A percentile compares a stretch with the other conserved stretches of the same genome.
Conservation (phyloP, 2,797 vertebrate genomes). For the Gymnocypris eckloni region DNA sequence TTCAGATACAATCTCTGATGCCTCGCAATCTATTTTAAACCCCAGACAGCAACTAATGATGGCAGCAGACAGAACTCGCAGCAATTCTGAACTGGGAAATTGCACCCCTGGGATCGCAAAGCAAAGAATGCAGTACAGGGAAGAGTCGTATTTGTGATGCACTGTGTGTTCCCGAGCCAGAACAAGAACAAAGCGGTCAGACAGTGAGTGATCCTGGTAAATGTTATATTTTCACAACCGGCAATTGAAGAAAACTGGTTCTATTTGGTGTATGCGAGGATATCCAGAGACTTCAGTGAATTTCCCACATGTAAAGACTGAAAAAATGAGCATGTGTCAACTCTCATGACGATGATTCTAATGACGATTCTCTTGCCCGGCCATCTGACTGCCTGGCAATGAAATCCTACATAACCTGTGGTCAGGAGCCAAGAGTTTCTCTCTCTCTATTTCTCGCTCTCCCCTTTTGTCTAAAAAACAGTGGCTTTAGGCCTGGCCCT, state of each 20-base stretch:
- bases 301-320: conserved; percentile 34
- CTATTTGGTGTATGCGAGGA: neutral
- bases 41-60: conserved; percentile 66
- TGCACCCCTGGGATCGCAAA: conserved; percentile 72
- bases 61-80: conserved; percentile 65
- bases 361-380: conserved; percentile 38
- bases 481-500: conserved; percentile 69
- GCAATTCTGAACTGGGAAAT: conserved; percentile 75
- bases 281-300: conserved; percentile 1
- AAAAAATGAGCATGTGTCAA: conserved; percentile 40
- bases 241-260: conserved; percentile 10
- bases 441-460: conserved; percentile 12
- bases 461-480: conserved; percentile 61
- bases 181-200: conserved; percentile 63
- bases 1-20: conserved; percentile 36
- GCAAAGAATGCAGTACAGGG: conserved; percentile 52
- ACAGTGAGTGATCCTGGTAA: conserved; percentile 40
- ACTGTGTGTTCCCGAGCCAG: conserved; percentile 67
- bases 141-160: conserved; percentile 72
- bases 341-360: conserved; percentile 33
- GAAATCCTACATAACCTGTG: conserved; percentile 42
- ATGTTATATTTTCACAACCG: neutral
- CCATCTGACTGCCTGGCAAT: conserved; percentile 52
- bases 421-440: conserved; percentile 45
- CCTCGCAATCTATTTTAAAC: conserved; percentile 55